Evolutionary conservation across 2,888 invertebrate species (phyloP).

Genomic region (Oligia latruncula): DNA sequence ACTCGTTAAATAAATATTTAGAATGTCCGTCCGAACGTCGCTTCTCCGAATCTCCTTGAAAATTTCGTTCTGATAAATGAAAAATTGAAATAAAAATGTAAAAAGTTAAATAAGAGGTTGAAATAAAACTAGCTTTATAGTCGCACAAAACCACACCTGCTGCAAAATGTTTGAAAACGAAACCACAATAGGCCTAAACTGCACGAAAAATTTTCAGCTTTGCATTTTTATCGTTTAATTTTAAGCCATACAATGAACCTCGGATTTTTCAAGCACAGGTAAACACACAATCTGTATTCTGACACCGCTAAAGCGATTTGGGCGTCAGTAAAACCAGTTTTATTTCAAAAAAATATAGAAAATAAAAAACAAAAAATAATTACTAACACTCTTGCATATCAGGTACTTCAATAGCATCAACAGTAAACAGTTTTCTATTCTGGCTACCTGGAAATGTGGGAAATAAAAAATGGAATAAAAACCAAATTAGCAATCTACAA

Average conservation of each 20-base stretch:
- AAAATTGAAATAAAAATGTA: not conserved
- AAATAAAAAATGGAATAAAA: constrained; percentile 68
- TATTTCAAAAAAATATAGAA: constrained; percentile 49
- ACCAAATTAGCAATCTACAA: constrained; percentile 70
- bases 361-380: constrained; percentile 66
- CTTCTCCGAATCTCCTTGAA: not conserved
- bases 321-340: constrained; percentile 26
- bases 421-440: constrained; percentile 82
- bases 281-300: constrained; percentile 4
- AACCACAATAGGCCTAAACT: not conserved
- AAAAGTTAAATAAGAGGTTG: constrained; percentile 8
- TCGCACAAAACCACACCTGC: not conserved
- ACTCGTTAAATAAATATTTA: constrained; percentile 4
- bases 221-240: constrained; percentile 32
- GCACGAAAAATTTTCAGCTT: constrained; percentile 1
- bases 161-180: not conserved
- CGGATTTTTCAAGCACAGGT: not conserved
- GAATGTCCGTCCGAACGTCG: not conserved
- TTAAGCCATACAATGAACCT: constrained; percentile 1
- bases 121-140: constrained; percentile 34
- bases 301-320: not conserved
- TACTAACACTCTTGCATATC: constrained; percentile 89
- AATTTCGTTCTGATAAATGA: not conserved
- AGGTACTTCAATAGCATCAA: constrained; percentile 86
- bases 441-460: constrained; percentile 83